Percentiles rank a stretch among this genome's conserved stretches.
phyloP scores from a whole-genome alignment of 2,888 invertebrate genomes.

The Congeria kusceri region DNA sequence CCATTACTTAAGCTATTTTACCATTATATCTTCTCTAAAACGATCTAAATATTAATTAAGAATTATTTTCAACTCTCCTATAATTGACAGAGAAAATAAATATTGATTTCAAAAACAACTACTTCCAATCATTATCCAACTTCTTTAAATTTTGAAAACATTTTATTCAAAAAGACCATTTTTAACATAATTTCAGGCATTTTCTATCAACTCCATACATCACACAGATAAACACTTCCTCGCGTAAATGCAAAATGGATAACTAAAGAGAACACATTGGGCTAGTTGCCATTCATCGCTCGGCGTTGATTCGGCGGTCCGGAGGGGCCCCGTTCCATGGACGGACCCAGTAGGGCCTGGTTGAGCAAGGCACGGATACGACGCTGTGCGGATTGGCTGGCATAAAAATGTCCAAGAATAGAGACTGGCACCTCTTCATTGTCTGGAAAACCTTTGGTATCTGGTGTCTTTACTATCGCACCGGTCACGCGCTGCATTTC shows the following conservation, averaged over 20 bases:
- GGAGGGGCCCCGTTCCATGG: conserved; percentile 34
- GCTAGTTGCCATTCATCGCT: conserved; percentile 49
- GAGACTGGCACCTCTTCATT: conserved; percentile 87
- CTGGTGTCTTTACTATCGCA: conserved; percentile 88
- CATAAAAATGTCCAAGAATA: conserved; percentile 81
- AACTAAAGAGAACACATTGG: conserved; percentile 20
- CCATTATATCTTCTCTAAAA: neutral
- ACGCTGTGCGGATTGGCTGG: conserved; percentile 80
- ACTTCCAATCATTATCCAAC: no score
- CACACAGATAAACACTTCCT: neutral
- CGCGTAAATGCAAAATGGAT: neutral
- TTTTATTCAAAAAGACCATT: conserved; percentile 23
- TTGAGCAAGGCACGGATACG: conserved; percentile 77
- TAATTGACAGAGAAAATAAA: no score
- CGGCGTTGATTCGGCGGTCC: conserved; percentile 54
- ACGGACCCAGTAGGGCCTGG: conserved; percentile 66
- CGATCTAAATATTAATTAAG: neutral
- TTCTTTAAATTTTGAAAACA: no score
- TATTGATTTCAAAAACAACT: no score
- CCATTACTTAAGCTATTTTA: neutral
- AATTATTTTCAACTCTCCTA: neutral
- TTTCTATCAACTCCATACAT: conserved; percentile 1
- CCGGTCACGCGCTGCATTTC: conserved; percentile 98
- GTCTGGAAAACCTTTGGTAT: conserved; percentile 82
- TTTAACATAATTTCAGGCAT: conserved; percentile 6